Evolutionary conservation across 1,140 invertebrate species (phyloP), one percentile per base, ranked within the genome.

Genomic region (Achatina immaculata): DNA sequence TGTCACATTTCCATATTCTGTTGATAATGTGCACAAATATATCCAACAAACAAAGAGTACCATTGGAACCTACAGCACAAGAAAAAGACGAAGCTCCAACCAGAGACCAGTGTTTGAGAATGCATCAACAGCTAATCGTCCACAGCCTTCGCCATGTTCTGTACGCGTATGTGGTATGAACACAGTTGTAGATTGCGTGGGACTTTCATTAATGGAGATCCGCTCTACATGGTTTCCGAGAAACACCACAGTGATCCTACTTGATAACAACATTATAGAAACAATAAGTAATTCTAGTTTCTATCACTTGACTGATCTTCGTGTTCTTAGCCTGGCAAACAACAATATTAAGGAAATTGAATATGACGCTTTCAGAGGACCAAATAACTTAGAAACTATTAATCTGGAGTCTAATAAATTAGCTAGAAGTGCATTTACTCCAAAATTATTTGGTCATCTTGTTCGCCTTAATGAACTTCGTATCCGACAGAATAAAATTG

Each of bases 371-470:
- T 69, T 69, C 68, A 69, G 42, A 42, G 36, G 68, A 42, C 36
- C 42, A 69, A 38, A 9, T 1, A 69, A 69, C 40, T 28, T 69
- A 28, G 24, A 69, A 42, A 28, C 40, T 2, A 34, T 69, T 9
- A 43, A 69, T 69, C 68, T 69, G 14, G 68, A 69, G 19, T 40
- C 7, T 69, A 69, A 69, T 43, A 6, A 43, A 4, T 43, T 69
- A 40, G 42, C 16, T 2, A 3, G 31, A 42, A 11, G 6, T n/a
- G 42, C n/a, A 19, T 43, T 40, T 42, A 1, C 68, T 19, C 1
- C 40, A 42, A 28, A 28, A 43, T 4, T 69, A n/a, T 69, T 69
- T 69, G 68, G 42, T 24, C 7, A 19, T 40, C 40, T 69, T 21
- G 6, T 24, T n/a, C 36, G 36, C 4, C 21, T 69, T 4, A 69